Base-by-base conservation (phyloP, 1,140 invertebrate species). In the Lamellibrachia luymesi region DNA sequence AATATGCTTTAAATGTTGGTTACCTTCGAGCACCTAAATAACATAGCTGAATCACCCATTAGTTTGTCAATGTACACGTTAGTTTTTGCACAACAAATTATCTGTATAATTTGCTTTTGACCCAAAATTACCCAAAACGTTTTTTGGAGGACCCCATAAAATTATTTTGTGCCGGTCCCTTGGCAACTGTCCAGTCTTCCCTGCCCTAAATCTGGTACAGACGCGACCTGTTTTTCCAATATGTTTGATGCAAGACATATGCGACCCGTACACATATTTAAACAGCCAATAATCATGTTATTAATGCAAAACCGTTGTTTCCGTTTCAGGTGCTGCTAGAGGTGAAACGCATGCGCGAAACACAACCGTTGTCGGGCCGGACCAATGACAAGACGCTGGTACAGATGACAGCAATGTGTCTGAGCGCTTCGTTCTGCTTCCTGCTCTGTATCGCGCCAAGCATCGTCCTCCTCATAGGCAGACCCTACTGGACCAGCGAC, bases 361-460 rank as follows among this genome's bases (percentile, higher is more conserved):
- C 90, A 17, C 56, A 92, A 7, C 51, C 27, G 6, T 17, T 38
- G 6, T 27, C 52, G 10, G 50, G 27, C 50, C 27, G 49, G 49
- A 4, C 6, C 4, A 91, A 51, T 8, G 92, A 92, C 49, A 50
- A 92, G 50, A 13, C 27, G 4, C 92, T 92, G 92, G 51, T 89
- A 50, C 93, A 94, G 92, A 94, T 92, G 80, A 92, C 92, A 13
- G 89, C 91, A n/a, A 94, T 94, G 94, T 94, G 94, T 89, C 93
- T 94, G 49, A 90, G 91, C 38, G 27, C 92, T 2, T 94, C 94
- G 27, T 94, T 94, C 93, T 64, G 93, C 50, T 94, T 93, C 80
- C 89, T 94, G 52, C 27, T 94, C 64, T 92, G 90, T 51, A 91
- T 93, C 27, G 52, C 92, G 7, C 93, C 94, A 4, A 93, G 91